Base-by-base conservation (phyloP, 2,888 invertebrate species). In the Stenichneumon culpator region DNA sequence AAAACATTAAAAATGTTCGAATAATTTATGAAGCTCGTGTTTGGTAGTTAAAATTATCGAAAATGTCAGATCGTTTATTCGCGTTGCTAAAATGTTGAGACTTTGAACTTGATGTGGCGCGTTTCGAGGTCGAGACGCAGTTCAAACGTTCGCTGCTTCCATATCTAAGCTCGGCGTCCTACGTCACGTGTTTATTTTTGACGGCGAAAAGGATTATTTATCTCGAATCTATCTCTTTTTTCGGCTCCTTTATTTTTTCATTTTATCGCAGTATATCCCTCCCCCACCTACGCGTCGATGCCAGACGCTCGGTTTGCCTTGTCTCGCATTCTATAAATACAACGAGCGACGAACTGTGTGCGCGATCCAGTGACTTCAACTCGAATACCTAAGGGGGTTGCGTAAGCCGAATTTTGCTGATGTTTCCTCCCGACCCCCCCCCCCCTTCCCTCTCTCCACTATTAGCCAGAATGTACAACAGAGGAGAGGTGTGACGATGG, bases 301-400 rank as follows among this genome's bases (percentile, higher is more conserved):
- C 83, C 73, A 86, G 86, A 89, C 81, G 52, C 63, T 63, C 84
- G 86, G 4, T 16, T 36, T 28, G 44, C 67, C 63, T 65, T 22
- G 57, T 14, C 36, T 87, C 79, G 85, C 82, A 79, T 89, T 91
- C 92, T 92, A 93, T 91, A 92, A 92, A 93, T 93, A 93, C 77
- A 52, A 32, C 82, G 78, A 72, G 50, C 75, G 78, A 74, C 79
- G 78, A 84, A 82, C 82, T 65, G 78, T 78, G 63, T 79, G 86
- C 60, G 32, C 89, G 89, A 91, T 92, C 91, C 91, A 91, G 90
- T 88, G 88, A 88, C 90, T 92, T 90, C 90, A 90, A 91, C 91
- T 91, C 87, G 86, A 88, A 88, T 86, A 86, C 87, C 90, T 78
- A 84, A 88, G 82, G 87, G 83, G 87, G 87, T 92, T 92, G 91